A percentile compares a stretch with the other conserved stretches of the same genome.
Conservation (phyloP, 2,797 vertebrate species). For the Enteromius anoplus region DNA sequence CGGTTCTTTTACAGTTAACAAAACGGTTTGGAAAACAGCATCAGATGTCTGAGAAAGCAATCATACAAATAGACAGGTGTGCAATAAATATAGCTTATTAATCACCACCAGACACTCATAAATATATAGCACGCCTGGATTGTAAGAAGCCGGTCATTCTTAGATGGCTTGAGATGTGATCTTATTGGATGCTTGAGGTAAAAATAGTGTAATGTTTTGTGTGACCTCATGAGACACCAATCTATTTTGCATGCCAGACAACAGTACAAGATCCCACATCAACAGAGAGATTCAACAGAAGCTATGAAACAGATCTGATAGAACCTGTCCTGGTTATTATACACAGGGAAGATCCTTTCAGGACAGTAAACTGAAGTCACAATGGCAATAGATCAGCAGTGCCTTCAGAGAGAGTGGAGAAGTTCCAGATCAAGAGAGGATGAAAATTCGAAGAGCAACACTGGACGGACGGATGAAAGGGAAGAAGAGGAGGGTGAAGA, state of each 20-base stretch:
- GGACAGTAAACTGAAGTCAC: not conserved
- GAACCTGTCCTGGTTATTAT: not conserved
- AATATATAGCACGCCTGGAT: not conserved
- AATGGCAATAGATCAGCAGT: slow-evolving; percentile 14
- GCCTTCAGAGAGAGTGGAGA: not conserved
- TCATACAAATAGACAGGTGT: not conserved
- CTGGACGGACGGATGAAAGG: not conserved
- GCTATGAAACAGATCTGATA: not conserved
- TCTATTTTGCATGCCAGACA: not conserved
- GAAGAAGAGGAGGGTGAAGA: not conserved
- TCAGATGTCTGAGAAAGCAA: not conserved
- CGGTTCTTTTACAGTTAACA: no score
- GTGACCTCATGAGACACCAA: slow-evolving; percentile 12
- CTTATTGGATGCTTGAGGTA: slow-evolving; percentile 46
- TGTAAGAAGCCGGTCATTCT: slow-evolving; percentile 48
- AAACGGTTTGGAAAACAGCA: no score
- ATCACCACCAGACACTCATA: not conserved
- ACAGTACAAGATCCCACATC: not conserved
- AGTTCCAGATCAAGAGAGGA: not conserved
- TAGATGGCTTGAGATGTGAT: slow-evolving; percentile 55
- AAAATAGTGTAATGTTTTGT: slow-evolving; percentile 53
- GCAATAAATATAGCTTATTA: not conserved
- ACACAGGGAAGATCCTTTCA: not conserved
- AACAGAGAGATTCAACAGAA: slow-evolving; percentile 5
- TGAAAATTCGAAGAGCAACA: not conserved